Percentiles rank a stretch among this genome's conserved stretches.
Conservation (phyloP, 2,113 vertebrate species). For the Lagopus muta region DNA sequence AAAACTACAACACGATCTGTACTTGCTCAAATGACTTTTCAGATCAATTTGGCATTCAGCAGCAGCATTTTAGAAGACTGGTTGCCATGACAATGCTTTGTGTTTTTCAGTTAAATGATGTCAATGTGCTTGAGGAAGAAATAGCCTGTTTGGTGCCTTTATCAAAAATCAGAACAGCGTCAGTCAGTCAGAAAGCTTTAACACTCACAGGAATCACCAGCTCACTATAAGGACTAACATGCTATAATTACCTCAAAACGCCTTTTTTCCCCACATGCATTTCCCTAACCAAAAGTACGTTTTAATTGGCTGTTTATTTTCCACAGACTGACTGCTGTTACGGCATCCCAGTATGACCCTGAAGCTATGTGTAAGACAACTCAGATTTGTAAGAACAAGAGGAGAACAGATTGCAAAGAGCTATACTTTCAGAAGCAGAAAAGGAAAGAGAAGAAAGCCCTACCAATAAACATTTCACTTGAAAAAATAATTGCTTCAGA, state of each 20-base stretch:
- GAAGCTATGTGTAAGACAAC: not conserved
- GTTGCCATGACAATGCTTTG: conserved; percentile 53
- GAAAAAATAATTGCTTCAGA: not conserved
- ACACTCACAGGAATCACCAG: conserved; percentile 18
- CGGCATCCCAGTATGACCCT: conserved; percentile 27
- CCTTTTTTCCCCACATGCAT: not conserved
- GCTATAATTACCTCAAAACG: conserved; percentile 22
- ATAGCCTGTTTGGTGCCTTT: not conserved
- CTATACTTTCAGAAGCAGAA: not conserved
- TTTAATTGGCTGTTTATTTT: conserved; percentile 37
- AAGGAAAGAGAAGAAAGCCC: not conserved
- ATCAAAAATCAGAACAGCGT: not conserved
- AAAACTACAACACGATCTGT: not conserved
- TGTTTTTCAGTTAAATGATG: conserved; percentile 15
- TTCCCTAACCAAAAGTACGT: conserved; percentile 21
- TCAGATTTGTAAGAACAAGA: not conserved
- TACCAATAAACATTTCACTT: not conserved
- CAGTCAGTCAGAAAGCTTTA: not conserved
- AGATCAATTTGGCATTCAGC: conserved; percentile 43
- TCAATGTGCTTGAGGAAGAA: not conserved
- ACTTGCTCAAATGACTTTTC: conserved; percentile 34
- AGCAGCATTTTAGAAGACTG: not conserved
- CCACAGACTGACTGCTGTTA: conserved; percentile 20
- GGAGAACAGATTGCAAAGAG: conserved; percentile 27
- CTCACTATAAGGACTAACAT: not conserved